A percentile compares a stretch with the other conserved stretches of the same genome.
These are phyloP conservation scores for Drosophila kambysellisi DNA, from an alignment of 2,888 invertebrate species.

Conservation along the genomic window DNA sequence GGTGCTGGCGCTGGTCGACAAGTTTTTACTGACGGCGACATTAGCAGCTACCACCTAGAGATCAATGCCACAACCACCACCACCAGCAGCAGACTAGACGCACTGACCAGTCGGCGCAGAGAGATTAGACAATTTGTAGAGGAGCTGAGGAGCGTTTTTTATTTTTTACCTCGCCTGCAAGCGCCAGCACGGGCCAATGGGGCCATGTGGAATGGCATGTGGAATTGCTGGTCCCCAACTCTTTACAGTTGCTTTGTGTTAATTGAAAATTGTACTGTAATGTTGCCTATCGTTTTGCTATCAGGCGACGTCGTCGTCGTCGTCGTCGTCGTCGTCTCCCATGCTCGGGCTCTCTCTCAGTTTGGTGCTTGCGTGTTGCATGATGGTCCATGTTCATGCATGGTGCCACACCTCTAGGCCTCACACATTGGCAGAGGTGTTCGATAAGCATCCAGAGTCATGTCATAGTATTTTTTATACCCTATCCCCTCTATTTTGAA, in stretches of 20 bases:
- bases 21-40: constrained; percentile 53
- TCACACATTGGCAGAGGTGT: constrained; percentile 75
- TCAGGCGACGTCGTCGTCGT: constrained; percentile 60
- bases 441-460: constrained; percentile 69
- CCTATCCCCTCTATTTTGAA: background rate
- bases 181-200: constrained; percentile 68
- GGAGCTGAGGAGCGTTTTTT: constrained; percentile 41
- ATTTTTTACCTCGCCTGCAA: constrained; percentile 54
- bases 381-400: constrained; percentile 45
- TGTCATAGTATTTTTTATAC: constrained; percentile 39
- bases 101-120: constrained; percentile 21
- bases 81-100: constrained; percentile 1
- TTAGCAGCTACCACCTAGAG: constrained; percentile 56
- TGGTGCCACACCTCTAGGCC: constrained; percentile 71
- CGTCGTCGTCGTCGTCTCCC: constrained; percentile 41
- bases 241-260: constrained; percentile 82
- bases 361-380: constrained; percentile 52
- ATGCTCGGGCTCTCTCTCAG: constrained; percentile 29
- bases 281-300: constrained; percentile 81
- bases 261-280: constrained; percentile 85
- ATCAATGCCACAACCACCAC: constrained; percentile 44
- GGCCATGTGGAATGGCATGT: constrained; percentile 36
- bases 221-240: constrained; percentile 39
- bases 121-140: constrained; percentile 81
- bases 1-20: constrained; percentile 59